Conservation (phyloP, 2,888 invertebrate genomes). For the Parelbella ahira region DNA sequence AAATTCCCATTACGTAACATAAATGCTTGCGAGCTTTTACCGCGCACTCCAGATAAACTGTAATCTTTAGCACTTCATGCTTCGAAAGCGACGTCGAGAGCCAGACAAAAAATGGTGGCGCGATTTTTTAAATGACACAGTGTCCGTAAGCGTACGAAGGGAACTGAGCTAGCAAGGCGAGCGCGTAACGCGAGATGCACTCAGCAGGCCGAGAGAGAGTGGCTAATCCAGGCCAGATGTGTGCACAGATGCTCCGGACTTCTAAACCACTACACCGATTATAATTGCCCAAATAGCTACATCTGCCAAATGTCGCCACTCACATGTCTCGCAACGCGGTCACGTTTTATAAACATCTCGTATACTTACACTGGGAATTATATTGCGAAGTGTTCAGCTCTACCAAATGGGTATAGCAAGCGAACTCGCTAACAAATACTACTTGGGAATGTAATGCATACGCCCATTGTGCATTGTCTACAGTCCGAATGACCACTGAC, state of each 20-base stretch:
- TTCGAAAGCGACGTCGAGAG: conserved; percentile 43
- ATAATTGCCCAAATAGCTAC: conserved; percentile 58
- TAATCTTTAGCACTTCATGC: conserved; percentile 39
- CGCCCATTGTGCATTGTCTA: conserved; percentile 23
- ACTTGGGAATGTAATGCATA: conserved; percentile 20
- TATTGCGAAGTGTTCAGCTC: too few species aligned
- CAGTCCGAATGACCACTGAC: conserved; percentile 25
- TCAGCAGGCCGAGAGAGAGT: conserved; percentile 50
- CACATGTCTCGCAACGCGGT: background rate
- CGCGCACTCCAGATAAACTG: conserved; percentile 41
- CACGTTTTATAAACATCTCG: too few species aligned
- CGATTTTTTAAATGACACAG: conserved; percentile 29
- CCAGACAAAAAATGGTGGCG: conserved; percentile 29
- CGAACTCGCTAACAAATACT: too few species aligned
- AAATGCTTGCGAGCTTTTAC: conserved; percentile 35
- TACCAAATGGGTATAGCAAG: too few species aligned
- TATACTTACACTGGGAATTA: too few species aligned
- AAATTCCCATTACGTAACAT: conserved; percentile 29
- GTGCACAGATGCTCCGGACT: conserved; percentile 59
- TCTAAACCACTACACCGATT: conserved; percentile 75
- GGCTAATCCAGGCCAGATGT: conserved; percentile 65
- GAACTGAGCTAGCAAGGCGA: conserved; percentile 48
- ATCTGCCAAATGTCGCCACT: conserved; percentile 62
- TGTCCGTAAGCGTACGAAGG: conserved; percentile 51
- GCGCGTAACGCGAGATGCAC: conserved; percentile 57